Evolutionary conservation across 2,888 invertebrate species (phyloP), one percentile per base, ranked within the genome.

Genomic region (Drosophila percnosoma): DNA sequence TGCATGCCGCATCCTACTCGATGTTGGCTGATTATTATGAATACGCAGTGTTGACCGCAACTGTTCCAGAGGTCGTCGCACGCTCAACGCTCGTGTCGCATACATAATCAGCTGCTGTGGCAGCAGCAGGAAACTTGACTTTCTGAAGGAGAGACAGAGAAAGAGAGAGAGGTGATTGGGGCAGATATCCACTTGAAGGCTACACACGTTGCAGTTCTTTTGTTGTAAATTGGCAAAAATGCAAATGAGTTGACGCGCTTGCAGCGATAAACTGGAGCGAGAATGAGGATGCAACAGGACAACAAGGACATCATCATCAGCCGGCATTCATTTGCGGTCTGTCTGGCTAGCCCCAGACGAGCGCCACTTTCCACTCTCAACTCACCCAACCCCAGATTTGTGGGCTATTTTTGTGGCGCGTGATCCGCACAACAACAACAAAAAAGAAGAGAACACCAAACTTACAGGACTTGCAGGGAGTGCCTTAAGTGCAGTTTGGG

Each of bases 151-250:
- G 18, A 18, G 7, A 11, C n/a, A 1, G 2, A 21, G 13, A 15
- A 11, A 21, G 13, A 13, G n/a, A 42, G 38, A 38, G 2, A 10
- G n/a, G 38, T 2, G 13, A 18, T 29, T n/a, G 42, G n/a, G 21
- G 58, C 18, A 18, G 54, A 27, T 49, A 52, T 59, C n/a, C 63
- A 42, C 74, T 78, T 52, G 68, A 59, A 74, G 79, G 79, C 79
- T 53, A 67, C 65, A 78, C 87, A 83, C 81, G 77, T 89, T 84
- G 79, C 83, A 76, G 54, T 81, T 88, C 89, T 80, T 78, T 78
- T 82, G 82, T 83, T 81, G 77, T 80, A 87, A 91, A 90, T 91
- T 87, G 87, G 79, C 87, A 89, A 90, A 90, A 90, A 91, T 91
- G 91, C 89, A 91, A 91, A 91, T 91, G 78, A 90, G 88, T 69